Evolutionary conservation across 1,140 invertebrate species (phyloP).

Genomic region (Aphelinus atriplicis): DNA sequence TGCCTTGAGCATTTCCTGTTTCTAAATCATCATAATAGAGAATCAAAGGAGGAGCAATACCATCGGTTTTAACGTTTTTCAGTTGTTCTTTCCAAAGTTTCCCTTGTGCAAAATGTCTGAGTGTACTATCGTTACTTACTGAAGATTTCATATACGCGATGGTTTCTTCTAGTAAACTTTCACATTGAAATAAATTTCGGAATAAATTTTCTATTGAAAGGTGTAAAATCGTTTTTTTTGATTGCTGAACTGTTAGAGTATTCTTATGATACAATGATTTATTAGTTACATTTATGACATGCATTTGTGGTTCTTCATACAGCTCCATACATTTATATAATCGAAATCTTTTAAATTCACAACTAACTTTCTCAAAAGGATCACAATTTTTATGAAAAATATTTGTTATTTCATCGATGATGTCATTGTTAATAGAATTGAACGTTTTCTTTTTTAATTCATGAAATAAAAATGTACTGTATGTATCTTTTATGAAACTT

Average conservation of each 20-base stretch:
- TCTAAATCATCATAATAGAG: slow-evolving; percentile 45
- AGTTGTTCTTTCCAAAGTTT: slow-evolving; percentile 20
- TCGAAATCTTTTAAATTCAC: not conserved
- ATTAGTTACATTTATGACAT: not conserved
- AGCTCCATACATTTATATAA: not conserved
- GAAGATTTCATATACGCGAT: slow-evolving; percentile 7
- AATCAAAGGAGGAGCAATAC: slow-evolving; percentile 41
- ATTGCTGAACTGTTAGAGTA: not conserved
- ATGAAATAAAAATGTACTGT: slow-evolving; percentile 6
- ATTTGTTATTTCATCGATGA: not conserved
- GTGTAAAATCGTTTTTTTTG: not conserved
- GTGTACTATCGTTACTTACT: not conserved
- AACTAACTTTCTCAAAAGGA: not conserved
- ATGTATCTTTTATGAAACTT: not conserved
- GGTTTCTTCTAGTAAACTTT: slow-evolving; percentile 15
- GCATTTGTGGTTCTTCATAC: not conserved
- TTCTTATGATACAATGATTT: not conserved
- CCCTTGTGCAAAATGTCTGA: slow-evolving; percentile 28
- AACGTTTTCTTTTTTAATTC: not conserved
- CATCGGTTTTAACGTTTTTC: slow-evolving; percentile 7
- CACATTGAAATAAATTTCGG: not conserved
- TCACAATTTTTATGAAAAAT: not conserved
- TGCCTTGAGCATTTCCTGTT: slow-evolving; percentile 33
- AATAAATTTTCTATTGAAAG: not conserved
- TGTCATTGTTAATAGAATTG: not conserved